Base-by-base conservation (phyloP, 2,113 vertebrate species). In the Symphodus melops region DNA sequence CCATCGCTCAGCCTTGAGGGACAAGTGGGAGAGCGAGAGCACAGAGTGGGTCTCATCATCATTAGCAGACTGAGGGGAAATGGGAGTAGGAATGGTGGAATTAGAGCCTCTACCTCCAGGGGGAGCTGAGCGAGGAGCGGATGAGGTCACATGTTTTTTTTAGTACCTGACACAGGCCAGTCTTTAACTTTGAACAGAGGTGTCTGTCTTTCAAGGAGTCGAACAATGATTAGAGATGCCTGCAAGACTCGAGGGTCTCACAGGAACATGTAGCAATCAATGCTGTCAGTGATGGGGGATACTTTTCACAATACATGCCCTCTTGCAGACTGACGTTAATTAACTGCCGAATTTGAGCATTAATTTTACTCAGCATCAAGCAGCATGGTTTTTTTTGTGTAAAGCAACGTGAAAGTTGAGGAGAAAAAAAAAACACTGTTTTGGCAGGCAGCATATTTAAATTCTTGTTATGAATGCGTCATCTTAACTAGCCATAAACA, bases 1-100 rank as follows among this genome's bases (percentile, higher is more conserved):
- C 91, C 88, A 90, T 91, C 84, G 79, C 88, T 89, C 87, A 91
- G 94, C 94, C 91, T 91, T 79, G 72, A 93, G 93, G 93, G 92
- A 93, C 90, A 91, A 81, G 82, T 14, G 46, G 44, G 83, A 82
- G 75, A 82, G 71, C 12, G 49, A 55, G 83, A 84, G 79, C 53
- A 44, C 69, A 67, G 86, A 79, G 71, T 41, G 81, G 81, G 76
- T 75, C 88, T 90, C 88, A 93, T 94, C 92, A 93, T 94, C 91
- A 94, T 94, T 95, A 94, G 93, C 93, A 90, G 90, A 81, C 86
- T 77, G 51, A 88, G 86, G 85, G 86, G 79, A 86, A 90, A 90
- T 71, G 82, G 86, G 83, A 93, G 85, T 66, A 77, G 86, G 79
- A 77, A 86, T 39, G 81, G 83, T 72, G 84, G 90, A 94, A 94